Conservation (phyloP, 2,113 vertebrate genomes). For the Salvelinus sp. region DNA sequence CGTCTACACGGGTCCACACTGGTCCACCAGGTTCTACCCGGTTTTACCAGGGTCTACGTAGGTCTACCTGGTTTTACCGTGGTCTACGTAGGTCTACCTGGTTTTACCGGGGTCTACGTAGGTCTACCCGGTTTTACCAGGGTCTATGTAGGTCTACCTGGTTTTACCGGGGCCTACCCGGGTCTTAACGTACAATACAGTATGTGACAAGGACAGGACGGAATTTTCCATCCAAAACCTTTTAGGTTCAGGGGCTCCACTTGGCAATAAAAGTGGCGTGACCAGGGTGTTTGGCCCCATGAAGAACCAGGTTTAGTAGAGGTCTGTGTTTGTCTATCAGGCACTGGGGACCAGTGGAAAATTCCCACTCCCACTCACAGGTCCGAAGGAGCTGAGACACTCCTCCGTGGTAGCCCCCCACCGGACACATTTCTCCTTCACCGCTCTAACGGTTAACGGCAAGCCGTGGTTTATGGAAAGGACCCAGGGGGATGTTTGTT, state of each 20-base stretch:
- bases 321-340: slow-evolving; percentile 68
- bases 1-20: too few relatives aligned
- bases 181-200: slow-evolving; percentile 31
- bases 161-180: neutral
- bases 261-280: slow-evolving; percentile 66
- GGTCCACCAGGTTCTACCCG: too few relatives aligned
- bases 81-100: neutral
- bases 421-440: slow-evolving; percentile 65
- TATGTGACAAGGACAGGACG: slow-evolving; percentile 51
- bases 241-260: slow-evolving; percentile 58
- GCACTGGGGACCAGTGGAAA: slow-evolving; percentile 75
- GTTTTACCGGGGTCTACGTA: too few relatives aligned
- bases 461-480: slow-evolving; percentile 68
- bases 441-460: slow-evolving; percentile 50
- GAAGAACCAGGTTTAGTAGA: slow-evolving; percentile 56
- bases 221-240: slow-evolving; percentile 76
- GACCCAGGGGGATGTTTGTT: slow-evolving; percentile 73
- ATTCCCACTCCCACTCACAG: slow-evolving; percentile 70
- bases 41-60: too few relatives aligned
- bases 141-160: too few relatives aligned
- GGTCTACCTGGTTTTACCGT: too few relatives aligned
- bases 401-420: slow-evolving; percentile 39
- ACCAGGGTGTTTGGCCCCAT: slow-evolving; percentile 57
- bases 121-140: slow-evolving; percentile 4
- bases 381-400: slow-evolving; percentile 38